phyloP scores from a whole-genome alignment of 2,113 vertebrate genomes.

The Fregetta grallaria region DNA sequence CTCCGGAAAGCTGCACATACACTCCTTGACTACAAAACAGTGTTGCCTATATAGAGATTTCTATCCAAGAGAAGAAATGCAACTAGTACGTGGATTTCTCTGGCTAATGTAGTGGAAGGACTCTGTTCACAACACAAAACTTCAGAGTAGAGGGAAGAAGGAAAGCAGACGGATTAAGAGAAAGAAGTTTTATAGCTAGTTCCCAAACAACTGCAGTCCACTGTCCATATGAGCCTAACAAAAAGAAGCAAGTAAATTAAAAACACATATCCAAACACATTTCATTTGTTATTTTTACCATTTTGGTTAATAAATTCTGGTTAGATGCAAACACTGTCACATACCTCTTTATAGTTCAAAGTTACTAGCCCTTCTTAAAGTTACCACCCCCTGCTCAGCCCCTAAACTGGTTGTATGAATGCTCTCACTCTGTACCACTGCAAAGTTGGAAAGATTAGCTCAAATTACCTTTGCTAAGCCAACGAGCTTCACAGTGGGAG shows the following conservation, averaged over 20 bases:
- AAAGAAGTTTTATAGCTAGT: background rate
- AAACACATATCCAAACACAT: background rate
- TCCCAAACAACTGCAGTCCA: background rate
- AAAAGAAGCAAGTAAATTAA: constrained; percentile 13
- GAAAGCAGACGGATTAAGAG: background rate
- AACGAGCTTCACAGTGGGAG: background rate
- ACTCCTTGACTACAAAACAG: background rate
- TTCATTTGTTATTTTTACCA: background rate
- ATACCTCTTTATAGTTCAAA: background rate
- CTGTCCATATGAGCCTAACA: background rate
- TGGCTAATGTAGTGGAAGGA: background rate
- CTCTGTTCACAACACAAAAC: background rate
- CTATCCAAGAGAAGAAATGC: background rate
- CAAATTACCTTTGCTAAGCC: constrained; percentile 35
- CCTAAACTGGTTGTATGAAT: background rate
- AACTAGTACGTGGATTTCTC: background rate
- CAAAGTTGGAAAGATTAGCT: constrained; percentile 36
- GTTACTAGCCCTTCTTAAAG: background rate
- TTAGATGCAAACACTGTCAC: background rate
- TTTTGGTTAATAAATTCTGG: background rate
- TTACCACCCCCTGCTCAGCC: background rate
- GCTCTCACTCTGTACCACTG: background rate
- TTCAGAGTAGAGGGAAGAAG: background rate
- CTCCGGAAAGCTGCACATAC: background rate
- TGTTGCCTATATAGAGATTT: background rate